A percentile compares a stretch with the other conserved stretches of the same genome.
Conservation (phyloP, 2,113 vertebrate genomes). For the Eublepharis macularius region DNA sequence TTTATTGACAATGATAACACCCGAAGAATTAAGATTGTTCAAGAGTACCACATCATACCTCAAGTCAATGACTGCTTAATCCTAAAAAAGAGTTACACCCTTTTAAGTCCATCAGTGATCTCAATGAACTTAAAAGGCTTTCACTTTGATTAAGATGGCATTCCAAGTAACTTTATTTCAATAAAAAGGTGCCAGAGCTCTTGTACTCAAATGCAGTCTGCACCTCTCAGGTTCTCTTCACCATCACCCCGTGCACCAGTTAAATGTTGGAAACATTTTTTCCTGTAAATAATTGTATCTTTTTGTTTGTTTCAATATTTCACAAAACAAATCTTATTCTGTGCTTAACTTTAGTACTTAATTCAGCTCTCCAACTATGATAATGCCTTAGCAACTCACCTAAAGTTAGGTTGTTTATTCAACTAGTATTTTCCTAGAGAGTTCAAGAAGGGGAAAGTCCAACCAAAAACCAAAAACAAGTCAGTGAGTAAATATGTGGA, state of each 20-base stretch:
- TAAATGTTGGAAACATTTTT: neutral
- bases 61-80: too few species aligned
- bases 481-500: neutral
- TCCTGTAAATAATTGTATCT: neutral
- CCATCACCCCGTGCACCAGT: too few species aligned
- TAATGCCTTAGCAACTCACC: neutral
- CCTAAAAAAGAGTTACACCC: too few species aligned
- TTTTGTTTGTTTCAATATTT: neutral
- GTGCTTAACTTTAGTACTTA: neutral
- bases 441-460: neutral
- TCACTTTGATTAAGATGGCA: too few species aligned
- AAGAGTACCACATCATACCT: neutral
- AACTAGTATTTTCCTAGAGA: neutral
- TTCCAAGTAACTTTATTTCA: neutral
- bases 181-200: neutral
- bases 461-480: neutral
- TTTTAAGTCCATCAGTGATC: too few species aligned
- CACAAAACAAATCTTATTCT: neutral
- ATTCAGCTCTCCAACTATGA: neutral
- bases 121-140: too few species aligned
- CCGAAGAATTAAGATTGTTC: too few species aligned
- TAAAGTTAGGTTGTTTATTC: neutral
- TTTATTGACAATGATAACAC: neutral
- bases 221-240: neutral
- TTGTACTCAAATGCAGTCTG: neutral